These are phyloP conservation scores for Drosophila peninsularis DNA, from an alignment of 2,888 invertebrate genomes.

Conservation along the genomic window DNA sequence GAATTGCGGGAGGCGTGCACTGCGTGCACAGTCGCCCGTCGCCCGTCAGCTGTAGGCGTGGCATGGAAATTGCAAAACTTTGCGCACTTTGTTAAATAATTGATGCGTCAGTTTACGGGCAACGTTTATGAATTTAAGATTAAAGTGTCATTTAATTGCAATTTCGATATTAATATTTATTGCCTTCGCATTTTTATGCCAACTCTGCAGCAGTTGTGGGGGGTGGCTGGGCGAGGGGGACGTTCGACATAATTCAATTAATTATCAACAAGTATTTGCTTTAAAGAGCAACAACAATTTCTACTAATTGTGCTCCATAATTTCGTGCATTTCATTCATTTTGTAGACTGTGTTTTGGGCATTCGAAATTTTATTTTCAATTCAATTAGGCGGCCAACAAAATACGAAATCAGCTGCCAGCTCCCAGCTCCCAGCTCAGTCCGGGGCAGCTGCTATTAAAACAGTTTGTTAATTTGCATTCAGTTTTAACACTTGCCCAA, in stretches of 20 bases:
- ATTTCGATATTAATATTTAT: conserved; percentile 58
- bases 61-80: conserved; percentile 67
- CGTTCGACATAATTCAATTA: conserved; percentile 58
- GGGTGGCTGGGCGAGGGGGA: background rate
- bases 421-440: too few relatives aligned
- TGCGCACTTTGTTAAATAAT: conserved; percentile 71
- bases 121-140: conserved; percentile 78
- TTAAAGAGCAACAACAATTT: conserved; percentile 41
- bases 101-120: conserved; percentile 51
- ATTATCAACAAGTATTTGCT: conserved; percentile 63
- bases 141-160: conserved; percentile 77
- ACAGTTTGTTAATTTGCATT: conserved; percentile 73
- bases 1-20: conserved; percentile 35
- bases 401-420: background rate
- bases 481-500: conserved; percentile 60
- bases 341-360: background rate
- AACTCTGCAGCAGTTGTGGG: conserved; percentile 9
- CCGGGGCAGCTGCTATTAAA: conserved; percentile 57
- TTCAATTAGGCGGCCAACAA: conserved; percentile 49
- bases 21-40: background rate
- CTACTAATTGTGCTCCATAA: conserved; percentile 9
- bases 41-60: conserved; percentile 44
- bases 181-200: conserved; percentile 20
- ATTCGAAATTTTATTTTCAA: conserved; percentile 19
- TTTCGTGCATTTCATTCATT: background rate